Evolutionary conservation across 2,888 invertebrate genomes (phyloP), one percentile per base, ranked within the genome.

Genomic region (Eilema caniola): DNA sequence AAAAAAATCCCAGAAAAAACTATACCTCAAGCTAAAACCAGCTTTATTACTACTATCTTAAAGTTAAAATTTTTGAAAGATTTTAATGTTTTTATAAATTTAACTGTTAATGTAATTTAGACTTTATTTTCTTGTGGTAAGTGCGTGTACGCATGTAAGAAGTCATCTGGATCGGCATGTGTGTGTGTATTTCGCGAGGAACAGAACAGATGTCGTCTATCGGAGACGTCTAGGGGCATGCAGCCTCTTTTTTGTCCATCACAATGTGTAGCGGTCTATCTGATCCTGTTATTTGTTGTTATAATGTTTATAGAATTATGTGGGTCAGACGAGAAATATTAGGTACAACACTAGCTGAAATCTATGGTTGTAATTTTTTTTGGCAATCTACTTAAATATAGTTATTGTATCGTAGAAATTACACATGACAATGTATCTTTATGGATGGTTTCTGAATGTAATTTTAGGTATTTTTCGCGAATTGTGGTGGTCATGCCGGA

Each of bases 111-210:
- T 76, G 66, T 31, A 82, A 77, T 71, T 71, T 76, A 59, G 67
- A 70, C 78, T 76, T 70, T 83, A 78, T 69, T 8, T 64, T 61
- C 5, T 11, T 53, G 0, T 0, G 73, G 67, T 23, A 56, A 67
- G 53, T 74, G 84, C 84, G 83, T 76, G 77, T 82, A 83, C 63
- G 78, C 67, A 71, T 72, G 62, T 73, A 72, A 81, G 84, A 87
- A 92, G 90, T 92, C 92, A 92, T 92, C 87, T 91, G 93, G 89
- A 87, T 85, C 85, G 87, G 89, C 90, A 90, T 93, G 93, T 92
- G 90, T 93, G 93, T 90, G 88, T 88, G 16, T 53, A 86, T 92
- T 92, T 92, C 90, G 90, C 89, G 85, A 87, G 88, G 87, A 82
- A 82, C 86, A 90, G 91, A 91, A 82, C 86, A 90, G 91, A 91